Percentiles rank a stretch among this genome's conserved stretches.
Evolutionary conservation across 2,888 invertebrate species (phyloP).

Genomic region (Drosophila melanosoma): DNA sequence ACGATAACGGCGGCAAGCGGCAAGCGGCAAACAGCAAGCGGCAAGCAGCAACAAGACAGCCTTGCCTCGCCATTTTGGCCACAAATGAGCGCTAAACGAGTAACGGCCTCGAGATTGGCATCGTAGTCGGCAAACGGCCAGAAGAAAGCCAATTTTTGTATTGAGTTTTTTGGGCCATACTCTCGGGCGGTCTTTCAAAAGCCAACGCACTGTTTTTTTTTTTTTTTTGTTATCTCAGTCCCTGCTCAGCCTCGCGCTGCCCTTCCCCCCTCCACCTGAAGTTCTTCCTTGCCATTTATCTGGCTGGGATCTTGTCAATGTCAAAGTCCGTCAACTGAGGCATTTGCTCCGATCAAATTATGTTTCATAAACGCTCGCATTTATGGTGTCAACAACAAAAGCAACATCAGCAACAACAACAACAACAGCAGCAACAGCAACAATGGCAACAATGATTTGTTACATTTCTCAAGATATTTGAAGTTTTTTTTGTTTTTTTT

Average conservation of each 20-base stretch:
- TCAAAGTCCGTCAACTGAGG: conserved; percentile 61
- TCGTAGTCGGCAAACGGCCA: conserved; percentile 35
- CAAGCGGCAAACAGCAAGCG: conserved; percentile 11
- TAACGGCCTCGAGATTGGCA: conserved; percentile 47
- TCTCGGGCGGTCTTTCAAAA: conserved; percentile 76
- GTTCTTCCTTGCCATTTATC: conserved; percentile 33
- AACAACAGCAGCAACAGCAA: not conserved
- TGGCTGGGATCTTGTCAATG: conserved; percentile 51
- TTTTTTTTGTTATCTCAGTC: conserved; percentile 4
- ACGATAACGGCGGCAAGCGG: conserved; percentile 39
- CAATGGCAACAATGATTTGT: conserved; percentile 80
- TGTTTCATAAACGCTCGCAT: conserved; percentile 84
- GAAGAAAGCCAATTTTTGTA: conserved; percentile 67
- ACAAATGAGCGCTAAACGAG: conserved; percentile 82
- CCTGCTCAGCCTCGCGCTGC: not conserved
- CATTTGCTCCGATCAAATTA: conserved; percentile 81
- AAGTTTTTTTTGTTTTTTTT: conserved; percentile 70
- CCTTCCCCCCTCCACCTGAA: no score
- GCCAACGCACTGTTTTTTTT: conserved; percentile 57
- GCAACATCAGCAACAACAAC: not conserved
- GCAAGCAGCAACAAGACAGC: conserved; percentile 20
- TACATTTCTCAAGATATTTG: conserved; percentile 80
- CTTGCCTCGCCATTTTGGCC: conserved; percentile 66
- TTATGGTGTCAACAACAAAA: conserved; percentile 66
- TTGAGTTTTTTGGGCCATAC: conserved; percentile 66